Conservation (phyloP, 2,797 vertebrate species). For the Pseudochirops cupreus region DNA sequence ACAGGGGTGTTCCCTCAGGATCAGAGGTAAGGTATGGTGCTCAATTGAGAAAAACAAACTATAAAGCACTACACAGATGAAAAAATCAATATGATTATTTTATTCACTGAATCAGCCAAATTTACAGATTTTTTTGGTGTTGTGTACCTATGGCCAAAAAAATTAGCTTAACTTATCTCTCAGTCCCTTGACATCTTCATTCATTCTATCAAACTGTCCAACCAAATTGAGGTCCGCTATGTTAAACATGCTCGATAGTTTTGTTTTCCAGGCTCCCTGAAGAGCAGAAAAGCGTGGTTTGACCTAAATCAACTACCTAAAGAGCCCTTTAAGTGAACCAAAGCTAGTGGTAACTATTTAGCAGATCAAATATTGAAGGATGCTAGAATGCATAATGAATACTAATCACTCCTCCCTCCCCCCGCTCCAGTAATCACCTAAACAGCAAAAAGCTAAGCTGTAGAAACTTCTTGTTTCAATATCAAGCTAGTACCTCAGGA, state of each 20-base stretch:
- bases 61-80: not conserved
- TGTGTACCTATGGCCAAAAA: not conserved
- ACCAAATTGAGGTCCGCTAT: not conserved
- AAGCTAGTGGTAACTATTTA: not conserved
- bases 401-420: not conserved
- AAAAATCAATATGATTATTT: not conserved
- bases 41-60: not conserved
- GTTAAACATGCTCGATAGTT: not conserved
- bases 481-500: not conserved
- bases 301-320: not conserved
- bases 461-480: constrained; percentile 2
- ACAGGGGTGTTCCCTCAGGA: not conserved
- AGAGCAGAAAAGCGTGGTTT: not conserved
- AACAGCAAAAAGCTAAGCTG: not conserved
- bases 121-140: not conserved
- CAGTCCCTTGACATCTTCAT: not conserved
- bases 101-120: not conserved
- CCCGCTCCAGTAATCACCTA: not conserved
- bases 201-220: not conserved
- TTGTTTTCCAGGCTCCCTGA: not conserved
- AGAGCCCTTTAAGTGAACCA: not conserved
- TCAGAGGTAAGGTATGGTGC: not conserved
- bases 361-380: not conserved
- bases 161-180: not conserved
- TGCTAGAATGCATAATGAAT: constrained; percentile 10